A percentile compares a stretch with the other conserved stretches of the same genome.
Conservation (phyloP, 2,113 vertebrate genomes). For the Misgurnus mizolepis region DNA sequence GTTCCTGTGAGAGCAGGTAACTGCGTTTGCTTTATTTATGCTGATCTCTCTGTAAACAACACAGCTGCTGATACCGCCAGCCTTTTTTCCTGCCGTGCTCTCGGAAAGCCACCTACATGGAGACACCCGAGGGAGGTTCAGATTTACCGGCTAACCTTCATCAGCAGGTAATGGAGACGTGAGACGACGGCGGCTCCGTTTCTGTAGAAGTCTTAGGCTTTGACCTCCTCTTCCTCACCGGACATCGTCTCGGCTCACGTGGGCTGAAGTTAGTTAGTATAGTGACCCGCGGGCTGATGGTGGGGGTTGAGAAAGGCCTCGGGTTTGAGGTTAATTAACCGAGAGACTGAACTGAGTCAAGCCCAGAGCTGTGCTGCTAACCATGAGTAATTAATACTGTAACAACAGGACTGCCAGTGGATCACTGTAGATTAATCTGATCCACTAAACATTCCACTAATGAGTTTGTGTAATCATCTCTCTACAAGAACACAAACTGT, state of each 20-base stretch:
- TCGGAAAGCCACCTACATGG: background rate
- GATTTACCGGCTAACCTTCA: background rate
- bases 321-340: slow-evolving; percentile 48
- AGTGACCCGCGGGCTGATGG: background rate
- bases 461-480: background rate
- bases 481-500: no score
- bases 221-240: background rate
- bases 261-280: background rate
- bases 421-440: slow-evolving; percentile 57
- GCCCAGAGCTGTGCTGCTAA: slow-evolving; percentile 58
- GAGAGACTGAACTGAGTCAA: slow-evolving; percentile 26
- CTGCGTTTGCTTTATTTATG: slow-evolving; percentile 54
- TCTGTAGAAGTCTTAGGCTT: background rate
- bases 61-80: slow-evolving; percentile 58
- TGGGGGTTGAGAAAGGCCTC: slow-evolving; percentile 10
- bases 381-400: slow-evolving; percentile 88
- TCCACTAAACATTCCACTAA: background rate
- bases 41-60: slow-evolving; percentile 56
- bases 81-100: background rate
- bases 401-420: slow-evolving; percentile 79
- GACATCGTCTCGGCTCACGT: no score
- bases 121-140: slow-evolving; percentile 8
- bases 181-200: background rate
- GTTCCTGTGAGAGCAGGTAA: slow-evolving; percentile 65
- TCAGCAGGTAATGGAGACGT: background rate